These are phyloP conservation scores for Pyrrhia umbra DNA, from an alignment of 2,888 invertebrate species.

Conservation along the genomic window DNA sequence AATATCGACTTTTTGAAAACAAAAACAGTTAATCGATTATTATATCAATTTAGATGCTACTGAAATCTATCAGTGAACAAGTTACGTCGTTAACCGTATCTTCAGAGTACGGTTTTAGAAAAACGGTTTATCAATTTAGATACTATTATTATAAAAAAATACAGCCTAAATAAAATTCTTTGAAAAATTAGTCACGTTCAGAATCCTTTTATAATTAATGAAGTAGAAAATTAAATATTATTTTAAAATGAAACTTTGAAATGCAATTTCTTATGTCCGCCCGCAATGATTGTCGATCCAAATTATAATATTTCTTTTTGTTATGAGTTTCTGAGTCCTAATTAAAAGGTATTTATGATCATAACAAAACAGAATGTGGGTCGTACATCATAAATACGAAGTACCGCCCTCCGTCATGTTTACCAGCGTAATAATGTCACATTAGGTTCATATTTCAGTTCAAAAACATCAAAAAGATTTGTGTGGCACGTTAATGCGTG, in stretches of 20 bases:
- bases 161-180: no score
- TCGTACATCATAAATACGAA: not conserved
- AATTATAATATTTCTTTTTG: not conserved
- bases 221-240: not conserved
- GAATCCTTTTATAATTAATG: conserved; percentile 15
- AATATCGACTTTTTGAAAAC: not conserved
- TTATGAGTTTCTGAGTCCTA: conserved; percentile 1
- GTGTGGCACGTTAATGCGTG: conserved; percentile 47
- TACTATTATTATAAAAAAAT: no score
- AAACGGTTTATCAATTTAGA: no score
- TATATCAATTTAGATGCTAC: not conserved
- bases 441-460: conserved; percentile 33
- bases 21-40: no score
- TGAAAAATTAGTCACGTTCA: conserved; percentile 16
- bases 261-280: not conserved
- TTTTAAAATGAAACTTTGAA: not conserved
- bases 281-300: not conserved
- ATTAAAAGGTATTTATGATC: conserved; percentile 31
- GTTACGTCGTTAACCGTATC: not conserved
- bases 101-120: no score
- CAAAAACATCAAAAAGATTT: conserved; percentile 42
- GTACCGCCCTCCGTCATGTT: conserved; percentile 8
- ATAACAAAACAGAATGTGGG: conserved; percentile 22
- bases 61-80: not conserved
- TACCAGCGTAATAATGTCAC: conserved; percentile 7